A percentile compares a stretch with the other conserved stretches of the same genome.
Evolutionary conservation across 2,797 vertebrate genomes (phyloP).

Genomic region (Morelia viridis): DNA sequence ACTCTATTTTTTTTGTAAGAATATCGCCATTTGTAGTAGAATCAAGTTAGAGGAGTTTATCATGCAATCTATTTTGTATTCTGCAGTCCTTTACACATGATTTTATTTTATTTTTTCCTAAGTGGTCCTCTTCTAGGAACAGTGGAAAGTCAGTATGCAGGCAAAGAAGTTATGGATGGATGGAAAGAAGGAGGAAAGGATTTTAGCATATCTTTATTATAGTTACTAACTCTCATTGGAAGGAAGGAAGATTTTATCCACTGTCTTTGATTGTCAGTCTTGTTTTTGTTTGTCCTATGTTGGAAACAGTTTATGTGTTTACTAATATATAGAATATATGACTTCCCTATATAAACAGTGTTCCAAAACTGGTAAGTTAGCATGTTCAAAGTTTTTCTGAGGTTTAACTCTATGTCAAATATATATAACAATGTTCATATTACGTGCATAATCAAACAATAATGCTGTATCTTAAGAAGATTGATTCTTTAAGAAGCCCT

Average conservation of each 20-base stretch:
- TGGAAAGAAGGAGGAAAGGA: not conserved
- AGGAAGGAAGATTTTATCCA: not conserved
- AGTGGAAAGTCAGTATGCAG: not conserved
- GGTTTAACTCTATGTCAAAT: not conserved
- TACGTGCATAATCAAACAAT: not conserved
- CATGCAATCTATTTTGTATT: not conserved
- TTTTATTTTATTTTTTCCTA: not conserved
- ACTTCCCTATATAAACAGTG: not conserved
- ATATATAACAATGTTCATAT: not conserved
- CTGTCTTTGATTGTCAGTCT: not conserved
- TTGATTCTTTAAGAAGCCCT: not conserved
- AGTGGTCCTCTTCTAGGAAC: not conserved
- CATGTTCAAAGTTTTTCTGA: not conserved
- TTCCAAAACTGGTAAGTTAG: not conserved
- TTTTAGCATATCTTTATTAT: not conserved
- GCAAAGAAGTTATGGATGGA: not conserved
- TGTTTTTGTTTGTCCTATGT: not conserved
- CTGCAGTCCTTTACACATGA: not conserved
- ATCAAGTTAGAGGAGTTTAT: not conserved
- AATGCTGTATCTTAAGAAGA: conserved; percentile 10
- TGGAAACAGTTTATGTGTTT: not conserved
- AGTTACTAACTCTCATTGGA: not conserved
- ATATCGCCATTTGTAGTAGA: not conserved
- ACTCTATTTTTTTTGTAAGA: not conserved
- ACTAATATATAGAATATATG: not conserved